Base-by-base conservation (phyloP, 2,797 vertebrate genomes). In the Aselliscus stoliczkanus region DNA sequence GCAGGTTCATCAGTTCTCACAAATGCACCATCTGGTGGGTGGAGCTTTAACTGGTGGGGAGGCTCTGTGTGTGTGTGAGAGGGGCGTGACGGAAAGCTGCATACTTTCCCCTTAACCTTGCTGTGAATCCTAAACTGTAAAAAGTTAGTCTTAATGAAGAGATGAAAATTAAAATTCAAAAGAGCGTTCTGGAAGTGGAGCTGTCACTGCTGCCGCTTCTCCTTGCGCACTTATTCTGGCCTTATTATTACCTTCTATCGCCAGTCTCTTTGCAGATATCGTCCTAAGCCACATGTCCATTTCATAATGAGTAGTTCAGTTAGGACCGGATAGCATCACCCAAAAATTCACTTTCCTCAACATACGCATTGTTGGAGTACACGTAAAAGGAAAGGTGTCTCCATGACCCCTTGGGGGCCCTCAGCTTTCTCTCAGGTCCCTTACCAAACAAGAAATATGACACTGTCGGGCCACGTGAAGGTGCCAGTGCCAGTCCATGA, bases 241-340 rank as follows among this genome's bases (percentile, higher is more conserved):
- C 29, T 60, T 64, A 18, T 58, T n/a, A 52, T 56, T 39, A 42
- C 4, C 42, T 65, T 76, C 27, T 6, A 73, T 7, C 42, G 54
- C 39, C 1, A 0, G 20, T 42, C 21, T 52, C 67, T 62, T 75
- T 42, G 58, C 34, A 56, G 47, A 67, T 12, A 13, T 8, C 20
- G 0, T 54, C 23, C 23, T 69, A 79, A 34, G n/a, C 39, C n/a
- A 58, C 0, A 0, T 82, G 62, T 62, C 58, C 56, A 82, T 67
- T 58, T 80, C 65, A 8, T 21, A 34, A 31, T 80, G 34, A 58
- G n/a, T 44, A 58, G n/a, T 44, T 70, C 42, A 67, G 3, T 20
- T 69, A 56, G 47, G 47, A 76, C 83, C 21, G 47, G 72, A 44
- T 20, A 47, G 15, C 37, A 44, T 88, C 42, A 37, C n/a, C 58